Base-by-base conservation (phyloP, 2,113 vertebrate species). In the Pygoscelis antarcticus region DNA sequence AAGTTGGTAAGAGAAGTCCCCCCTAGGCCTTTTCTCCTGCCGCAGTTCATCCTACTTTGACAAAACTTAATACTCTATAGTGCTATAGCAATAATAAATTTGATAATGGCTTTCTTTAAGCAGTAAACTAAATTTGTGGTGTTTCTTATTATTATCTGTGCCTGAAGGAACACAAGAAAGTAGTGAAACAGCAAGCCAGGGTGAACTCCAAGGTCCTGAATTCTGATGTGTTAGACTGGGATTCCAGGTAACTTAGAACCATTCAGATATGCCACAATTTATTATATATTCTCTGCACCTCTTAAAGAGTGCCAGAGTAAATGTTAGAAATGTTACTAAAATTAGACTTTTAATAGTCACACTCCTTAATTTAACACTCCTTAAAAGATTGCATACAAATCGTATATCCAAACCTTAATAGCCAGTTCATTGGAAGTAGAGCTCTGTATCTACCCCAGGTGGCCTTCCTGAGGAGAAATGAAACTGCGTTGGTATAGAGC, bases 101-200 rank as follows among this genome's bases (percentile, higher is more conserved):
- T 68, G 47, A 34, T 82, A 84, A 71, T 38, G 8, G 11, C 21
- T 82, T 89, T 87, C 16, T 58, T 64, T 80, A 54, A 83, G 15
- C 29, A 64, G 20, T 90, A 69, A 92, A 94, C 40, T 82, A 32
- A 91, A 54, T 58, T 72, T 91, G 29, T 93, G 32, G 27, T 91
- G 83, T 95, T 74, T 76, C 66, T 83, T 97, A 97, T 97, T 97
- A 71, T 69, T 97, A 74, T 69, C 71, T 93, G 20, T 98, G 96
- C 74, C 61, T 98, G 75, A 98, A 96, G 87, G 97, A 98, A 94
- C 83, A 98, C 10, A 90, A 98, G 83, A 97, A 98, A 64, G 90
- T 95, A 90, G 55, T 96, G 49, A 97, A 96, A 80, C 87, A 89
- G 58, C 58, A 96, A 83, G 38, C 32, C 36, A 72, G 16, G 13